These are phyloP conservation scores for Drosophila affinis DNA, from an alignment of 2,888 invertebrate species.

Conservation along the genomic window DNA sequence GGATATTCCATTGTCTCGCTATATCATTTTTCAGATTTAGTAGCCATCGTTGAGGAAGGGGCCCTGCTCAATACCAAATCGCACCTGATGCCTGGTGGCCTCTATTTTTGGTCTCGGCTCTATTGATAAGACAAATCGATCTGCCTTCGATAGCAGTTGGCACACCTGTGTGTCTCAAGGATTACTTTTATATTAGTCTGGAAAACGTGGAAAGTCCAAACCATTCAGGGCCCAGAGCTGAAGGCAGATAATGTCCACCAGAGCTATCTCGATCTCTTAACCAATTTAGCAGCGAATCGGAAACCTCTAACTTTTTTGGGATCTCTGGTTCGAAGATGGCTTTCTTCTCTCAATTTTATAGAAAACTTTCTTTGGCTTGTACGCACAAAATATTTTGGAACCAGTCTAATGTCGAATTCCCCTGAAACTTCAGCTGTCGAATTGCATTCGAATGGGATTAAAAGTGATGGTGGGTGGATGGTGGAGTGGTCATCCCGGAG, in stretches of 20 bases:
- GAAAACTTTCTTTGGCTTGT: background rate
- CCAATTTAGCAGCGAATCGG: too few relatives aligned
- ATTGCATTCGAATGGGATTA: conserved; percentile 22
- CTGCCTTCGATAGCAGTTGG: background rate
- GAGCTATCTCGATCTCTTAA: too few relatives aligned
- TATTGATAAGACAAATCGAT: conserved; percentile 63
- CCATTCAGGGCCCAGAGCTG: too few relatives aligned
- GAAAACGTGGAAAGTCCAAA: too few relatives aligned
- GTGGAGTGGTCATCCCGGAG: conserved; percentile 23
- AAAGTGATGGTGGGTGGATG: conserved; percentile 3
- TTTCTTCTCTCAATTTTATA: too few relatives aligned
- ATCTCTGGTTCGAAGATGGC: too few relatives aligned
- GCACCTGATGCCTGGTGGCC: conserved; percentile 73
- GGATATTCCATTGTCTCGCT: too few relatives aligned
- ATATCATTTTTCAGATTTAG: background rate
- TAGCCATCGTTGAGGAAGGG: conserved; percentile 52
- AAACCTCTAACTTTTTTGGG: too few relatives aligned
- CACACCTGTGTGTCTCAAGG: background rate
- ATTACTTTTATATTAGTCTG: background rate
- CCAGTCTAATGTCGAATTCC: conserved; percentile 22
- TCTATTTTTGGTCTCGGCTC: conserved; percentile 61
- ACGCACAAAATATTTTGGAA: conserved; percentile 12
- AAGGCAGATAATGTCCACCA: too few relatives aligned
- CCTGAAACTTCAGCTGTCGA: conserved; percentile 28
- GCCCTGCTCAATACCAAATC: conserved; percentile 69